A percentile compares a stretch with the other conserved stretches of the same genome.
These are phyloP conservation scores for Nemurella pictetii DNA, from an alignment of 2,888 invertebrate genomes.

Conservation along the genomic window DNA sequence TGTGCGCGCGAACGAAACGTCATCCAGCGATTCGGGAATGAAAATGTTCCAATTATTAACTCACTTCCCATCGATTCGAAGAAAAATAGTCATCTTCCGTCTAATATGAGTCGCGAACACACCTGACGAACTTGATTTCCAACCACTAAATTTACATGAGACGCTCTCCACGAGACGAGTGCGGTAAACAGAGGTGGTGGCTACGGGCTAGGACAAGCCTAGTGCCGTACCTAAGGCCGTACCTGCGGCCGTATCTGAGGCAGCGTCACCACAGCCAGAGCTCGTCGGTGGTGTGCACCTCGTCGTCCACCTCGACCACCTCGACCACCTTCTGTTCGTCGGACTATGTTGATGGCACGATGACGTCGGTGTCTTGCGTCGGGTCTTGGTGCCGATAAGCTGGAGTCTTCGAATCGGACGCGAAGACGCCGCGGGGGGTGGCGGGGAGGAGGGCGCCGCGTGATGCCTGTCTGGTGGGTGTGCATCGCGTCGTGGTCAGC, in stretches of 20 bases:
- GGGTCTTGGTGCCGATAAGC: background rate
- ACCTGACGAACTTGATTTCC: background rate
- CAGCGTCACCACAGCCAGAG: no score
- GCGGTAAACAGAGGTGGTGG: no score
- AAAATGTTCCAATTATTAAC: background rate
- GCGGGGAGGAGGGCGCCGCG: background rate
- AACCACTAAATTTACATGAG: background rate
- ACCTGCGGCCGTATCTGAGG: background rate
- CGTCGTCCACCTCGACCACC: background rate
- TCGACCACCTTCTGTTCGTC: background rate
- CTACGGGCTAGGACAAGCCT: no score
- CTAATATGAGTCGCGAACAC: background rate
- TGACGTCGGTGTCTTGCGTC: background rate
- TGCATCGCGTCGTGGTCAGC: background rate
- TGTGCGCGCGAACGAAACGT: background rate
- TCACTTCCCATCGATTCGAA: background rate
- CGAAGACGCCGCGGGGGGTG: background rate
- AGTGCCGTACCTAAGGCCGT: no score
- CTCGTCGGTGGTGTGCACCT: no score
- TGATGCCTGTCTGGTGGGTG: background rate
- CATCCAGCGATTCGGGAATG: background rate
- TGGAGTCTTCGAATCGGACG: background rate
- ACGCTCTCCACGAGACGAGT: no score
- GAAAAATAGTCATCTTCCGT: background rate
- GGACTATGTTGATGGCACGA: background rate